Conservation (phyloP, 2,797 vertebrate genomes). For the Rhadinocentrus ornatus region DNA sequence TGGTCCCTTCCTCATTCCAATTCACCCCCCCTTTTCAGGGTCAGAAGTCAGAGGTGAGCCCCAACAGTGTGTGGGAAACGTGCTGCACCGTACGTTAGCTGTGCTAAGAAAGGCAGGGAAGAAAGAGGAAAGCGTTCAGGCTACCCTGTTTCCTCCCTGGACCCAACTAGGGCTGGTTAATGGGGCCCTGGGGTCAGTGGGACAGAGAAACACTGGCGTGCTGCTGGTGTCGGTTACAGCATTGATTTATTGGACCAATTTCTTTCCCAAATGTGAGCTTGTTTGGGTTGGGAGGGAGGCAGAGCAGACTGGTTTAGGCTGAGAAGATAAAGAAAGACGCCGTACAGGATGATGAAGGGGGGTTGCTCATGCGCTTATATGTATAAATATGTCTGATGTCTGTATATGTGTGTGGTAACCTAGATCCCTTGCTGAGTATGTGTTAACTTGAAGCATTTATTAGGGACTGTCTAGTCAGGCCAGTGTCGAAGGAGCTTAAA, state of each 20-base stretch:
- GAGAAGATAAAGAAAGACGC: constrained; percentile 71
- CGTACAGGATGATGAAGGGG: constrained; percentile 62
- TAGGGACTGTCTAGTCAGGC: constrained; percentile 65
- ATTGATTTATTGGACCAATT: constrained; percentile 79
- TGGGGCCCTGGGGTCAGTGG: constrained; percentile 66
- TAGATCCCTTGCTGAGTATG: constrained; percentile 56
- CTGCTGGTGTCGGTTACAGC: constrained; percentile 71
- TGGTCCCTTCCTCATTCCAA: constrained; percentile 60
- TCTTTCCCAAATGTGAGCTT: constrained; percentile 69
- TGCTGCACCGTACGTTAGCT: constrained; percentile 52
- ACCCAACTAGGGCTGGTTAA: constrained; percentile 52
- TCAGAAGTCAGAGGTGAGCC: constrained; percentile 80
- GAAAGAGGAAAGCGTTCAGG: constrained; percentile 56
- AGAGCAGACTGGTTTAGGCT: constrained; percentile 67
- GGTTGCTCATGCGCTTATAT: constrained; percentile 52
- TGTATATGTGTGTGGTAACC: constrained; percentile 58
- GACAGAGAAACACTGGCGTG: constrained; percentile 55
- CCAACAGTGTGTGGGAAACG: constrained; percentile 79
- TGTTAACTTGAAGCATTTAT: constrained; percentile 68
- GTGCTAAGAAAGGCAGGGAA: constrained; percentile 11
- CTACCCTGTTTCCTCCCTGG: constrained; percentile 61
- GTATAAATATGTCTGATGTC: constrained; percentile 59
- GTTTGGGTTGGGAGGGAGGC: constrained; percentile 70
- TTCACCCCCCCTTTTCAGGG: constrained; percentile 42
- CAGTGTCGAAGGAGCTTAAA: constrained; percentile 57